These are phyloP conservation scores for Beris chalybata DNA, from an alignment of 2,888 invertebrate species.

Conservation along the genomic window DNA sequence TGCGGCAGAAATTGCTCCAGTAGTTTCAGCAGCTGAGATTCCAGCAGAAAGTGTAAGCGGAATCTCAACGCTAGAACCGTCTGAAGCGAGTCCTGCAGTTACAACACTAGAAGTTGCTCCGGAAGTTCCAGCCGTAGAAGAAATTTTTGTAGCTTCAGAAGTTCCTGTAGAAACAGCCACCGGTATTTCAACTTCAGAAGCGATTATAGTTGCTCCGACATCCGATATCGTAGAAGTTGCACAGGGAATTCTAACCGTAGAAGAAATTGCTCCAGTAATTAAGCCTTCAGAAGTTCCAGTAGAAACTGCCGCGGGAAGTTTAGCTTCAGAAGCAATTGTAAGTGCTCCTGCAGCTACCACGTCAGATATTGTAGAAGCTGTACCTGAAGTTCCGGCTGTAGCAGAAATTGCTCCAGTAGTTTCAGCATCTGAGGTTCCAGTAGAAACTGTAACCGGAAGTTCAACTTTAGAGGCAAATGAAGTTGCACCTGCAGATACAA, in stretches of 20 bases:
- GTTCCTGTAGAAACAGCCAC: too few relatives aligned
- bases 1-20: background rate
- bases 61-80: too few relatives aligned
- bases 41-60: background rate
- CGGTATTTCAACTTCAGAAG: background rate
- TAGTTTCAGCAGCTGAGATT: background rate
- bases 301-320: too few relatives aligned
- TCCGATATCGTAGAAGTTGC: background rate
- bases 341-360: too few relatives aligned
- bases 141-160: too few relatives aligned
- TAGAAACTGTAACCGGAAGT: too few relatives aligned
- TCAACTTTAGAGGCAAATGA: too few relatives aligned
- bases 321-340: too few relatives aligned
- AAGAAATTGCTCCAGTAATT: background rate
- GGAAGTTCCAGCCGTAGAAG: background rate
- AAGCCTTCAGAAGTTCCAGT: background rate
- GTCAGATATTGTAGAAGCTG: too few relatives aligned
- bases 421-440: too few relatives aligned
- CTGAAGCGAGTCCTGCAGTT: background rate
- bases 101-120: background rate
- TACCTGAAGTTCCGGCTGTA: too few relatives aligned
- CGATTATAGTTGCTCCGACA: background rate
- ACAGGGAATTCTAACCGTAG: background rate
- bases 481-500: background rate
- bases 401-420: too few relatives aligned